A percentile compares a stretch with the other conserved stretches of the same genome.
Conservation (phyloP, 2,113 vertebrate genomes). For the Poeciliopsis prolifica region DNA sequence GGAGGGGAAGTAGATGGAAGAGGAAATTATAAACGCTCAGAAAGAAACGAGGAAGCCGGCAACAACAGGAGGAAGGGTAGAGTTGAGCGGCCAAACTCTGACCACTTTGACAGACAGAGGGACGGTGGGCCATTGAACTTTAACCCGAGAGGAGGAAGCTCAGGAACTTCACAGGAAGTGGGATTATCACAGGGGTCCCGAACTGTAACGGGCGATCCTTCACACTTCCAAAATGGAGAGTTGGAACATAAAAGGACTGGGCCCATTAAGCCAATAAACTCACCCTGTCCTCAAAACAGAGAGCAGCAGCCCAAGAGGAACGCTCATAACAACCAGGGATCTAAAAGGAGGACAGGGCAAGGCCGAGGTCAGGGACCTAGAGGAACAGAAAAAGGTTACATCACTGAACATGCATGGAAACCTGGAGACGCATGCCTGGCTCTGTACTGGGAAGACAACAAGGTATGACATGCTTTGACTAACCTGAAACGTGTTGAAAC, state of each 20-base stretch:
- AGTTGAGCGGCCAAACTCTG: conserved; percentile 83
- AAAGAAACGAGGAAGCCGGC: conserved; percentile 77
- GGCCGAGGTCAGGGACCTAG: conserved; percentile 76
- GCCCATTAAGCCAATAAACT: conserved; percentile 85
- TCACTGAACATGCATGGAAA: conserved; percentile 81
- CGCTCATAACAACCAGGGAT: conserved; percentile 79
- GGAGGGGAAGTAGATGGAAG: conserved; percentile 57
- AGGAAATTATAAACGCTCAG: conserved; percentile 71
- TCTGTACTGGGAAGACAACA: conserved; percentile 98
- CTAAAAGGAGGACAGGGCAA: conserved; percentile 89
- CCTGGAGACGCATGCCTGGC: conserved; percentile 95
- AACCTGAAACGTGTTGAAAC: not conserved
- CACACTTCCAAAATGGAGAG: conserved; percentile 87
- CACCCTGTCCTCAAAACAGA: conserved; percentile 66
- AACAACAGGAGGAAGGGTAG: conserved; percentile 83
- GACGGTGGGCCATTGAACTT: conserved; percentile 79
- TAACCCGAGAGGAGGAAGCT: conserved; percentile 80
- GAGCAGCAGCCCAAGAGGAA: conserved; percentile 82
- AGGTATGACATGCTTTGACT: conserved; percentile 80
- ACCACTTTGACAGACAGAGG: conserved; percentile 82
- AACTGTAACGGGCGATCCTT: conserved; percentile 21
- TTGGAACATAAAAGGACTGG: conserved; percentile 87
- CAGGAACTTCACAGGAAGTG: conserved; percentile 76
- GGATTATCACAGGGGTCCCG: conserved; percentile 76
- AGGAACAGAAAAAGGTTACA: conserved; percentile 81